These are phyloP conservation scores for Anomalospiza imberbis DNA, from an alignment of 2,797 vertebrate species.

Conservation along the genomic window DNA sequence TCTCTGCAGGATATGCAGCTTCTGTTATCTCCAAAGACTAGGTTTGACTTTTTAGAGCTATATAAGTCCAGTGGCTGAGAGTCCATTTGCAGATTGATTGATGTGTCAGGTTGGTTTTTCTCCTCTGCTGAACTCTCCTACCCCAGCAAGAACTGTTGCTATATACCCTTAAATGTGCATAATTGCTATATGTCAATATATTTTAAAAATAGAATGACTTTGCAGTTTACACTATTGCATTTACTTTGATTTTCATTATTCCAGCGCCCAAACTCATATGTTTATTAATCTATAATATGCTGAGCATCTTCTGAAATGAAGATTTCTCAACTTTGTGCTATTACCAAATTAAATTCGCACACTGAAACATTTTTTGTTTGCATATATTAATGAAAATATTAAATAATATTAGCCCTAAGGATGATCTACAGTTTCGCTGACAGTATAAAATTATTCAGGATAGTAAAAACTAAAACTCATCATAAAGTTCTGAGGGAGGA, in stretches of 20 bases:
- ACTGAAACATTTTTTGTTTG: not conserved
- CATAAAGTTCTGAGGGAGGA: slow-evolving; percentile 32
- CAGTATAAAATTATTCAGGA: slow-evolving; percentile 16
- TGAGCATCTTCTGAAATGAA: not conserved
- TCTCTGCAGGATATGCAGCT: not conserved
- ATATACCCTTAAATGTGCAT: not conserved
- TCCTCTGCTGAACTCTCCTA: not conserved
- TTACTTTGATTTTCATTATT: slow-evolving; percentile 26
- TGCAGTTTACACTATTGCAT: not conserved
- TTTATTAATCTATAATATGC: not conserved
- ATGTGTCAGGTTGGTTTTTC: not conserved
- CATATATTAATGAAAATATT: slow-evolving; percentile 49
- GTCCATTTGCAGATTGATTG: slow-evolving; percentile 1
- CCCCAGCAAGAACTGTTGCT: not conserved
- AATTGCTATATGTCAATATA: not conserved
- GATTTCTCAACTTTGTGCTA: not conserved
- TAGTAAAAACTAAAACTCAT: slow-evolving; percentile 32
- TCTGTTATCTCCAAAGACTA: not conserved
- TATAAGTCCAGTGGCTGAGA: not conserved
- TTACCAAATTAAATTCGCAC: slow-evolving; percentile 15
- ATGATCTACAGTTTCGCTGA: slow-evolving; percentile 17
- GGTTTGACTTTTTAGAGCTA: not conserved
- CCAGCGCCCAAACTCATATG: not conserved
- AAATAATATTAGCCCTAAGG: slow-evolving; percentile 34
- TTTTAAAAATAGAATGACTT: not conserved